Evolutionary conservation across 2,888 invertebrate species (phyloP), one percentile per base, ranked within the genome.

Genomic region (Mimas tiliae): DNA sequence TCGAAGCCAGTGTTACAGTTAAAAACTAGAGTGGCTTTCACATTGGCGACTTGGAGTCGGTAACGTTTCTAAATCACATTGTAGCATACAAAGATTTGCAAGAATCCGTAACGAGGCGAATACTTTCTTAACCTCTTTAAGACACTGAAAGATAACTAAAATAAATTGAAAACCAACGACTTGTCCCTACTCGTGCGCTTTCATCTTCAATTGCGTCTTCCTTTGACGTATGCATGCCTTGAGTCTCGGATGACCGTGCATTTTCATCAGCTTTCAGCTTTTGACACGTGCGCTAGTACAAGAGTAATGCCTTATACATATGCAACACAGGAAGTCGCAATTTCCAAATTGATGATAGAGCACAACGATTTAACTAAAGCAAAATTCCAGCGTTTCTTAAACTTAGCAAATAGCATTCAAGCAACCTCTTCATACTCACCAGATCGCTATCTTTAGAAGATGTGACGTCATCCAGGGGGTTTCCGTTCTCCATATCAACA

Each of bases 401-500:
- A 38, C 6, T n/a, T 42, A 27, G 8, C n/a, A 64, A 51, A 58
- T 38, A 42, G 58, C 42, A 19, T 58, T 38, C 21, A 42, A 58
- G 42, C 58, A 52, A 45, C n/a, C 27, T 53, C 64, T 53, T 33
- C 19, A 72, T 70, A 92, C 93, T 93, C 85, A 93, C 93, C 93
- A 93, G 81, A 75, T 92, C 93, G 69, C 82, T 86, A 81, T 92
- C 88, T 72, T 89, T 90, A 75, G 89, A 83, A 63, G 85, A 73
- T 11, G 81, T 78, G 21, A 82, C 78, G 66, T 89, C 90, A 75
- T 91, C 90, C 67, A 82, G 74, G 33, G 87, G 88, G 71, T 93
- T 93, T 55, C 93, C 93, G 75, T 93, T 93, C 77, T 93, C 93
- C 81, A 93, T 84, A 80, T 93, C 93, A 69, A 93, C 90, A 65